phyloP scores from a whole-genome alignment of 2,113 vertebrate species.

The Neogobius melanostomus region DNA sequence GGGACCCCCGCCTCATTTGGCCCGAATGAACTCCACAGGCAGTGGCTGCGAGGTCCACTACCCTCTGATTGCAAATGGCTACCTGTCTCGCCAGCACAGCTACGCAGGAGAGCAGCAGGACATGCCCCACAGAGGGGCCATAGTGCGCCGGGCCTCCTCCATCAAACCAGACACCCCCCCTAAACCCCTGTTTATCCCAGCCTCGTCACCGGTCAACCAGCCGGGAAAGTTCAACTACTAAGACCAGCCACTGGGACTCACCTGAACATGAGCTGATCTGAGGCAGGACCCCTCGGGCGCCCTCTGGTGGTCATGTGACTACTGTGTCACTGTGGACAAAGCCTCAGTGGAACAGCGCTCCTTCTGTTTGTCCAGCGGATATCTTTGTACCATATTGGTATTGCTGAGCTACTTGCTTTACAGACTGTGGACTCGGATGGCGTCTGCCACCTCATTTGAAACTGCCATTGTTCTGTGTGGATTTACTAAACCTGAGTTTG shows the following conservation, averaged over 20 bases:
- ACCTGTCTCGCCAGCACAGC: conserved; percentile 80
- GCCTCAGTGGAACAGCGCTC: conserved; percentile 71
- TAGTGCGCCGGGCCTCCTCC: conserved; percentile 78
- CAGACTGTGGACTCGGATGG: conserved; percentile 68
- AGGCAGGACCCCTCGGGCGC: conserved; percentile 43
- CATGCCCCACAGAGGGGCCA: conserved; percentile 72
- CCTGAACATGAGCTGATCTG: conserved; percentile 35
- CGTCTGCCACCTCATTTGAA: conserved; percentile 63
- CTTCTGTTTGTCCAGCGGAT: conserved; percentile 70
- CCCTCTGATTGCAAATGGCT: conserved; percentile 75
- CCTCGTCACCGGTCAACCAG: conserved; percentile 79
- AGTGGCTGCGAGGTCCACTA: conserved; percentile 78
- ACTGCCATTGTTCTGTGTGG: conserved; percentile 74
- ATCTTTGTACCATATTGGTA: conserved; percentile 88
- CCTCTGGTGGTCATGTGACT: conserved; percentile 39
- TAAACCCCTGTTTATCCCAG: conserved; percentile 81
- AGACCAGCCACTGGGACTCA: conserved; percentile 46
- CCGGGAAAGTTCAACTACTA: conserved; percentile 84
- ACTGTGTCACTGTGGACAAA: conserved; percentile 61
- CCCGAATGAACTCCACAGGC: conserved; percentile 83
- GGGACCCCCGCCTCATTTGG: conserved; percentile 74
- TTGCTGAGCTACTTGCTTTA: conserved; percentile 78
- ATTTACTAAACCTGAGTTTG: conserved; percentile 69
- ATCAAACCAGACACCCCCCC: conserved; percentile 81
- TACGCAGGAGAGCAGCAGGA: conserved; percentile 78